phyloP scores from a whole-genome alignment of 2,888 invertebrate genomes.

The Drosophila koepferae region DNA sequence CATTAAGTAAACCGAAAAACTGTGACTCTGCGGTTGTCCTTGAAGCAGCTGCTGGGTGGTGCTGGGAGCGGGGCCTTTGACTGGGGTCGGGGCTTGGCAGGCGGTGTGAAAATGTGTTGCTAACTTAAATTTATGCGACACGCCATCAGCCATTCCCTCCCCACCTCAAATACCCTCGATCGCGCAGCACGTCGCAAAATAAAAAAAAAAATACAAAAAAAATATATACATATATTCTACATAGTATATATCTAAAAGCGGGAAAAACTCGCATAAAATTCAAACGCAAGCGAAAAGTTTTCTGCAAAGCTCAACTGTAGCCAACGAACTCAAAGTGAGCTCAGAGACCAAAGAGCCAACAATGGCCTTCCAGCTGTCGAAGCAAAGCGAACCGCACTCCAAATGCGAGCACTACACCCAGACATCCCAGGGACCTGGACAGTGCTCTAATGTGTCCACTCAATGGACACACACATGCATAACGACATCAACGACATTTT shows the following conservation, averaged over 20 bases:
- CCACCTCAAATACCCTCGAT: constrained; percentile 1
- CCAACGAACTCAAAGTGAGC: constrained; percentile 33
- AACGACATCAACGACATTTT: constrained; percentile 69
- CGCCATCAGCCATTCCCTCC: constrained; percentile 27
- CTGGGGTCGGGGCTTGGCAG: constrained; percentile 7
- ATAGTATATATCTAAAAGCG: constrained; percentile 21
- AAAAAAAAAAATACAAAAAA: neutral
- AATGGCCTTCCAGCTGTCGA: constrained; percentile 3
- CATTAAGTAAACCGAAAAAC: constrained; percentile 80
- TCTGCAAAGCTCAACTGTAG: constrained; percentile 63
- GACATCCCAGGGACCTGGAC: constrained; percentile 29
- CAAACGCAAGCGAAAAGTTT: constrained; percentile 79
- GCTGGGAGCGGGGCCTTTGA: neutral
- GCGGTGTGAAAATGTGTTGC: constrained; percentile 78
- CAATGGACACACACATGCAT: constrained; percentile 8
- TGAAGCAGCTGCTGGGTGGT: constrained; percentile 46
- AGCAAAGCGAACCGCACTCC: constrained; percentile 6
- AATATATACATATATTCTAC: neutral
- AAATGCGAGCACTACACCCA: neutral
- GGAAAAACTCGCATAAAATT: constrained; percentile 74
- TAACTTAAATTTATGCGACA: constrained; percentile 80
- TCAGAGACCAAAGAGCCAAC: constrained; percentile 1
- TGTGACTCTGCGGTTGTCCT: constrained; percentile 81
- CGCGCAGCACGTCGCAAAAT: constrained; percentile 3
- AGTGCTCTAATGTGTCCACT: constrained; percentile 8